A percentile compares a stretch with the other conserved stretches of the same genome.
Evolutionary conservation across 1,140 invertebrate genomes (phyloP).

Genomic region (Drosophila serrata): DNA sequence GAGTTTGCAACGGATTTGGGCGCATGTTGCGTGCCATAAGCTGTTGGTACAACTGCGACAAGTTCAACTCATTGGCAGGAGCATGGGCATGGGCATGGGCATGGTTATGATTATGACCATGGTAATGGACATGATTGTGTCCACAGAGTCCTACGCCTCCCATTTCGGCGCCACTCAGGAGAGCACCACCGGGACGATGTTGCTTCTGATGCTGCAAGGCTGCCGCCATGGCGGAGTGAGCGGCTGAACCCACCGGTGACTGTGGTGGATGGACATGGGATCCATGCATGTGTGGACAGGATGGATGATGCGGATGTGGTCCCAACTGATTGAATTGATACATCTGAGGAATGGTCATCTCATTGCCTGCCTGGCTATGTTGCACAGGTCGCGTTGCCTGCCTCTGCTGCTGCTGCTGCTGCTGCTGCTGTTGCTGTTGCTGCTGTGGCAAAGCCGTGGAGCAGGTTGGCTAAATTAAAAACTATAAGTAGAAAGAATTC

Average conservation of each 20-base stretch:
- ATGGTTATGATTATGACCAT: background rate
- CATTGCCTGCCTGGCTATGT: conserved; percentile 7
- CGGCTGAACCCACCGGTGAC: background rate
- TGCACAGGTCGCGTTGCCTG: background rate
- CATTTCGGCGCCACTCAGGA: background rate
- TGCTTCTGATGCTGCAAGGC: conserved; percentile 13
- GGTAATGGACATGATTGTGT: background rate
- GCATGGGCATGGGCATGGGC: background rate
- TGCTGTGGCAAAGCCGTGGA: background rate
- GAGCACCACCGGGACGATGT: background rate
- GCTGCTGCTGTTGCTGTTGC: too few relatives aligned
- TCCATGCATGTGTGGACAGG: background rate
- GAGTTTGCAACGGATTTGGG: conserved; percentile 24
- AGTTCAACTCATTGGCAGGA: conserved; percentile 34
- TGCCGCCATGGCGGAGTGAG: conserved; percentile 1
- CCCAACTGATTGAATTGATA: conserved; percentile 10
- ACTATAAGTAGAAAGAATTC: background rate
- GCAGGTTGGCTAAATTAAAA: background rate
- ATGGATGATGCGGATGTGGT: background rate
- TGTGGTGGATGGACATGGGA: background rate
- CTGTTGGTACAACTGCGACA: conserved; percentile 53
- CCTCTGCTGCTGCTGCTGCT: conserved; percentile 11
- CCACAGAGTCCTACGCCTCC: conserved; percentile 6
- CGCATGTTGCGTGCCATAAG: conserved; percentile 52
- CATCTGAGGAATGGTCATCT: conserved; percentile 8